These are phyloP conservation scores for Propithecus perrieri DNA, from an alignment of 2,797 vertebrate species.

Conservation along the genomic window DNA sequence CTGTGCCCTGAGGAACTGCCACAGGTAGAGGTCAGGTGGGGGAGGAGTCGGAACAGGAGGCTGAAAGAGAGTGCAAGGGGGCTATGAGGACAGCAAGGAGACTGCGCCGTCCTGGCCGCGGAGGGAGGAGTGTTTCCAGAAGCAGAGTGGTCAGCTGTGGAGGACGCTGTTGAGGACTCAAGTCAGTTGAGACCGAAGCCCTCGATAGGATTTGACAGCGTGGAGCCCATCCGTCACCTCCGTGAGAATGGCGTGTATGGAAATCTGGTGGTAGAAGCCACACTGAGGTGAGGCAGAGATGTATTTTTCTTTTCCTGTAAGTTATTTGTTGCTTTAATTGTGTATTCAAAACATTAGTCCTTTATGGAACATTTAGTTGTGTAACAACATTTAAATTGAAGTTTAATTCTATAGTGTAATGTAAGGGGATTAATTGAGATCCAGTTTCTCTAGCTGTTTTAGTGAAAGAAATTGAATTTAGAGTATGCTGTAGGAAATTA, in stretches of 20 bases:
- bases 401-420: slow-evolving; percentile 39
- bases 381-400: slow-evolving; percentile 30
- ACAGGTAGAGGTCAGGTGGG: neutral
- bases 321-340: neutral
- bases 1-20: neutral
- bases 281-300: neutral
- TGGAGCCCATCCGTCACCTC: neutral
- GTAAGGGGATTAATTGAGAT: slow-evolving; percentile 47
- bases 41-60: neutral
- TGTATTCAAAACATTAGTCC: neutral
- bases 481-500: slow-evolving; percentile 41
- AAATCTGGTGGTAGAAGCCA: neutral
- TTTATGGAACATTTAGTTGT: slow-evolving; percentile 36
- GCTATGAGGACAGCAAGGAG: neutral
- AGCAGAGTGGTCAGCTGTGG: neutral
- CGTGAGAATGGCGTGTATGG: neutral
- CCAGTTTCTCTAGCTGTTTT: slow-evolving; percentile 34
- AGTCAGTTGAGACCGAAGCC: neutral
- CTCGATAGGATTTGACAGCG: neutral
- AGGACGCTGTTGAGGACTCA: neutral
- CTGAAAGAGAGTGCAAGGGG: neutral
- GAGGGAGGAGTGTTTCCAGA: neutral
- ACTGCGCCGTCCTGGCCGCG: fast-evolving
- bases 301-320: neutral
- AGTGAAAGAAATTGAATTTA: slow-evolving; percentile 56